phyloP scores from a whole-genome alignment of 2,113 vertebrate genomes.

The Eurystomus gularis region DNA sequence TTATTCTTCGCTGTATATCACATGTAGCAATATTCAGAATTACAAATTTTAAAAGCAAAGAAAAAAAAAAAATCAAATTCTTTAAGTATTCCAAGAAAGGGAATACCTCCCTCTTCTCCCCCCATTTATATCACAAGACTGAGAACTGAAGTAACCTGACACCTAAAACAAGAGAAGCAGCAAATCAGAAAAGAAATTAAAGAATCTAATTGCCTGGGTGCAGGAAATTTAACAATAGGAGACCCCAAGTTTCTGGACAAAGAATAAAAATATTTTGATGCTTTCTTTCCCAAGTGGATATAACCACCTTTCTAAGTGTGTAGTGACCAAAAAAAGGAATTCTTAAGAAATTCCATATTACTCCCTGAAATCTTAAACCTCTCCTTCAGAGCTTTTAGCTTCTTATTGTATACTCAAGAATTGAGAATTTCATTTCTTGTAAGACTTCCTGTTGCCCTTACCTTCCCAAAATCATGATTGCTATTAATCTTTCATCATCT shows the following conservation, averaged over 20 bases:
- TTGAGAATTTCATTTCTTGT: background rate
- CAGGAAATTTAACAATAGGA: background rate
- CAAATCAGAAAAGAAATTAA: background rate
- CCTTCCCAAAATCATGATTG: background rate
- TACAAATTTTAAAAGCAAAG: background rate
- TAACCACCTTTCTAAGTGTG: background rate
- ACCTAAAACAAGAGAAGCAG: fast-evolving
- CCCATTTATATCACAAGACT: background rate
- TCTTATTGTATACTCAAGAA: background rate
- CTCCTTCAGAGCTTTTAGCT: background rate
- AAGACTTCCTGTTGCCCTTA: background rate
- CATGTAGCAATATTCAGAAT: background rate
- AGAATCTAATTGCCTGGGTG: background rate
- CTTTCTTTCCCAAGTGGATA: background rate
- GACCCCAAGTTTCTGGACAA: background rate
- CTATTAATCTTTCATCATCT: background rate
- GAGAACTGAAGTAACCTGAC: background rate
- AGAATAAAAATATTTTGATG: background rate
- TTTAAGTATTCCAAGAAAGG: background rate
- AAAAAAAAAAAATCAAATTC: background rate
- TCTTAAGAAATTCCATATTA: too few species aligned
- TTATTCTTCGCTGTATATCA: background rate
- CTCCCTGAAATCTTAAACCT: background rate
- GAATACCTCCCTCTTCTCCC: background rate
- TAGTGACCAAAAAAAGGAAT: background rate